Evolutionary conservation across 2,113 vertebrate species (phyloP).

Genomic region (Dinomys branickii): DNA sequence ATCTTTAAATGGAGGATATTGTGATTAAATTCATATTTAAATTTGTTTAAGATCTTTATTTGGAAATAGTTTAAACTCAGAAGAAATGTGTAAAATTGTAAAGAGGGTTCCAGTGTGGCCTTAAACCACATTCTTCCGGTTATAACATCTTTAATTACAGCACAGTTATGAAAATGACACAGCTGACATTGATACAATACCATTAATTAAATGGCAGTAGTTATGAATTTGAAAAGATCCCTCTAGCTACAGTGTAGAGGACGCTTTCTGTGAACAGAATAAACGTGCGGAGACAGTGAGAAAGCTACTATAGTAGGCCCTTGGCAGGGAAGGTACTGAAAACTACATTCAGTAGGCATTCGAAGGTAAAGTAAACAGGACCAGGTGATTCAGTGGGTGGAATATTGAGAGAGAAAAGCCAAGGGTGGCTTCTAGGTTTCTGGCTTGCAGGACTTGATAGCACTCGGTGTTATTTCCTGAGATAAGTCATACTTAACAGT

Average conservation of each 20-base stretch:
- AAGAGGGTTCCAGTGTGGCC: background rate
- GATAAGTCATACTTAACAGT: background rate
- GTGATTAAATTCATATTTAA: background rate
- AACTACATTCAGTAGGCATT: background rate
- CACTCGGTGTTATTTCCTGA: background rate
- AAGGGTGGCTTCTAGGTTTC: background rate
- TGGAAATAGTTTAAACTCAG: background rate
- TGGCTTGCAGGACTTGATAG: background rate
- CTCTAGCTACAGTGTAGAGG: background rate
- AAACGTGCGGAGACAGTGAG: background rate
- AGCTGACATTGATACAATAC: background rate
- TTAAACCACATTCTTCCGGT: background rate
- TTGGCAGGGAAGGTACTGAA: background rate
- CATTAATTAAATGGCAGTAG: background rate
- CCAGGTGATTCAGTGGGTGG: background rate
- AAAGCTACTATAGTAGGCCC: background rate
- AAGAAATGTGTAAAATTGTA: slow-evolving; percentile 31
- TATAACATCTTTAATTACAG: background rate
- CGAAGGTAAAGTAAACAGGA: background rate
- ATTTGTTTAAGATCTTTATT: background rate
- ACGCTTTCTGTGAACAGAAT: background rate
- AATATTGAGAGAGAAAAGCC: background rate
- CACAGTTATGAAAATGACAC: background rate
- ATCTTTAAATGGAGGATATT: background rate
- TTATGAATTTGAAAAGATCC: background rate